A percentile compares a stretch with the other conserved stretches of the same genome.
Conservation (phyloP, 30 jellyfish, hydroid and myxozoan species). For the Aurelia sp. region DNA sequence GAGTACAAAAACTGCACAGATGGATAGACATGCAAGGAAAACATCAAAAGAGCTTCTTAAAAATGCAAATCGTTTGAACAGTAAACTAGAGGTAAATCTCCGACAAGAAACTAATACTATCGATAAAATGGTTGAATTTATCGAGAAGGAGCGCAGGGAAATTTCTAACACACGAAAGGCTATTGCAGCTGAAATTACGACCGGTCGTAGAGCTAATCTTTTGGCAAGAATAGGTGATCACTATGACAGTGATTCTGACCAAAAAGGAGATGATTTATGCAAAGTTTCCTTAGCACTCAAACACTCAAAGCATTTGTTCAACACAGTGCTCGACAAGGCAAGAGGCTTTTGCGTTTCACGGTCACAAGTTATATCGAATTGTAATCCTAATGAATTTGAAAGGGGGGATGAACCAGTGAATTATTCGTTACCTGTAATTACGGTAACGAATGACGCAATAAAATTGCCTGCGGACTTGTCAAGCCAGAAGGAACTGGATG, state of each 20-base stretch:
- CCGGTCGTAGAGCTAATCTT: background rate
- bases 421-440: background rate
- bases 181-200: slow-evolving; percentile 17
- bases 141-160: slow-evolving; percentile 6
- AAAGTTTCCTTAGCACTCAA: slow-evolving; percentile 9
- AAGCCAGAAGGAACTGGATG: slow-evolving; percentile 4
- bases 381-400: background rate
- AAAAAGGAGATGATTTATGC: background rate
- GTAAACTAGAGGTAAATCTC: background rate
- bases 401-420: background rate
- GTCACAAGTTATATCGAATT: background rate
- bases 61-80: slow-evolving; percentile 12
- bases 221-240: background rate
- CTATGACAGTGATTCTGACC: background rate
- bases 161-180: slow-evolving; percentile 28
- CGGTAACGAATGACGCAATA: background rate
- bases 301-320: slow-evolving; percentile 18
- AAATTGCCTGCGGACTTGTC: background rate
- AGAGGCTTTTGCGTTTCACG: background rate
- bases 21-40: too few species aligned
- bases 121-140: slow-evolving; percentile 9
- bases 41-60: background rate
- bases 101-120: background rate
- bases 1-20: too few species aligned
- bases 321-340: slow-evolving; percentile 40